These are phyloP conservation scores for Anguilla pacifica DNA, from an alignment of 2,797 vertebrate species.

Conservation along the genomic window DNA sequence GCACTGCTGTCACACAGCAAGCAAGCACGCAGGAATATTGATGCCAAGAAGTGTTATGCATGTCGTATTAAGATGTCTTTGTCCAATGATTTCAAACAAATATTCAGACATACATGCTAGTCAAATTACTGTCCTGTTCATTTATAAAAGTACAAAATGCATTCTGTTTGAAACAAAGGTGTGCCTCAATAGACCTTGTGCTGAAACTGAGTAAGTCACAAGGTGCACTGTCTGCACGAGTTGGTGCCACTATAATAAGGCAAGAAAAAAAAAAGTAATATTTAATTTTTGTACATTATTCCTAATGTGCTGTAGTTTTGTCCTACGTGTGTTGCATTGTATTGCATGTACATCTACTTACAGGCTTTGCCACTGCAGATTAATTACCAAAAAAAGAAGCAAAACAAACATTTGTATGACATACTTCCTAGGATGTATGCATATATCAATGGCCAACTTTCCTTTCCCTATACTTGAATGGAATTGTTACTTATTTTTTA, in stretches of 20 bases:
- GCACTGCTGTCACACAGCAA: background rate
- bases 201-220: too few relatives aligned
- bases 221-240: too few relatives aligned
- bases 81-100: background rate
- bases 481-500: background rate
- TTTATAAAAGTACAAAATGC: background rate
- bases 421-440: background rate
- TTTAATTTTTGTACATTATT: background rate
- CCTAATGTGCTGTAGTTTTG: background rate
- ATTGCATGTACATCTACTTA: background rate
- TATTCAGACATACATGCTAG: background rate
- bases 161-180: background rate
- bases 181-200: too few relatives aligned
- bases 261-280: background rate
- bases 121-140: background rate
- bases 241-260: background rate
- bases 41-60: too few relatives aligned
- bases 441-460: background rate
- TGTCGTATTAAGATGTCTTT: background rate
- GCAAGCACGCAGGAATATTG: background rate
- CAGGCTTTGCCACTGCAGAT: background rate
- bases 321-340: background rate
- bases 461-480: background rate
- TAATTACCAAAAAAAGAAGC: background rate
- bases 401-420: background rate